Evolutionary conservation across 2,888 invertebrate genomes (phyloP), one percentile per base, ranked within the genome.

Genomic region (Magallana nippona): DNA sequence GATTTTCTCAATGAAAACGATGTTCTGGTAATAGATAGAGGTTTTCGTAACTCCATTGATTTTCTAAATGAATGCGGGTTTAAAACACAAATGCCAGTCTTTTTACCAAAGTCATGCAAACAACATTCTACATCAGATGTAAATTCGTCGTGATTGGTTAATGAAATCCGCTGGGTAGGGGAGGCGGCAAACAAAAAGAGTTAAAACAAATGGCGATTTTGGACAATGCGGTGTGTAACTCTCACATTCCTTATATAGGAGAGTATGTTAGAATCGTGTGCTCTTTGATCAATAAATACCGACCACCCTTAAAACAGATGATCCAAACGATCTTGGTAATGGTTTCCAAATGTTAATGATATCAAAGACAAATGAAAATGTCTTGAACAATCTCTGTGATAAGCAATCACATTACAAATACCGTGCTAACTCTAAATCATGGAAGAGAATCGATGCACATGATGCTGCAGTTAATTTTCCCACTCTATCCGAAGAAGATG

Each of bases 271-370:
- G 27, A 27, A 27, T 27, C 27, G 27, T 27, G 27, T 27, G 27
- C 2, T 27, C 27, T 27, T 27, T 27, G 27, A 27, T 27, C 2
- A 27, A 27, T 27, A 27, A 27, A 27, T 27, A 27, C 27, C 1
- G 27, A 27, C 27, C 27, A 27, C 27, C 27, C 2, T 27, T 1
- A 27, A 27, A 27, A 1, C 27, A 27, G 27, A 27, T 27, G 27
- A 27, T n/a, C n/a, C n/a, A 27, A 27, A 27, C 27, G 27, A 27
- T 27, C 27, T 27, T 27, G n/a, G n/a, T n/a, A n/a, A n/a, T n/a
- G n/a, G n/a, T n/a, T n/a, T n/a, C n/a, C n/a, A n/a, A 60, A 60
- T 60, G 60, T 60, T 60, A 60, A 60, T 60, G 17, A 60, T 17
- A 15, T 1, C 60, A 8, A 60, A 8, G n/a, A n/a, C 3, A 13